A percentile compares a stretch with the other conserved stretches of the same genome.
These are phyloP conservation scores for Latrodectus elegans DNA, from an alignment of 2,888 invertebrate species.

Conservation along the genomic window DNA sequence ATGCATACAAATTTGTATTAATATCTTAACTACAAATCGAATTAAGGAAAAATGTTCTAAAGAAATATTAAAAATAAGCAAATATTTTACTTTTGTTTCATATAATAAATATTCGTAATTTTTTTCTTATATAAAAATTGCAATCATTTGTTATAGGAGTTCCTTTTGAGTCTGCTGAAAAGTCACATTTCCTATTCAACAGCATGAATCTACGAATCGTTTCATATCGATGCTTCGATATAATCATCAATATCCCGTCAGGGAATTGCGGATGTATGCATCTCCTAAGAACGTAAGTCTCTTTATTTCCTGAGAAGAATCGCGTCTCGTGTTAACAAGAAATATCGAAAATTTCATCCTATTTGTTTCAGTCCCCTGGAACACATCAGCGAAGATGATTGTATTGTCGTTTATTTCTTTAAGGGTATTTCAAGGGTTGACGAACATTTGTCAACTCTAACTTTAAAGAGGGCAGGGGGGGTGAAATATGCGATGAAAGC, in stretches of 20 bases:
- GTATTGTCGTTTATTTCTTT: conserved; percentile 26
- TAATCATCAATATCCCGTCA: not conserved
- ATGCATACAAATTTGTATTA: too few species aligned
- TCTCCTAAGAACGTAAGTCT: not conserved
- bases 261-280: too few species aligned
- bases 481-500: not conserved
- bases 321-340: conserved; percentile 18
- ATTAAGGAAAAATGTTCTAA: too few species aligned
- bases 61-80: too few species aligned
- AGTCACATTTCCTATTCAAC: not conserved
- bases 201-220: not conserved
- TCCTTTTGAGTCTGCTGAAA: too few species aligned
- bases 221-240: not conserved
- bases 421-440: not conserved
- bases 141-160: too few species aligned
- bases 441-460: conserved; percentile 20
- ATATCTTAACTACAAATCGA: too few species aligned
- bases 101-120: too few species aligned
- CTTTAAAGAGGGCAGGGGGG: not conserved
- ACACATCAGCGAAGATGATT: conserved; percentile 40
- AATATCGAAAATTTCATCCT: conserved; percentile 42
- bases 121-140: too few species aligned
- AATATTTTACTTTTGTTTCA: too few species aligned
- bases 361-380: conserved; percentile 37
- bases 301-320: conserved; percentile 20